Percentiles rank a stretch among this genome's conserved stretches.
Evolutionary conservation across 2,888 invertebrate genomes (phyloP).

Genomic region (Nebria salina): DNA sequence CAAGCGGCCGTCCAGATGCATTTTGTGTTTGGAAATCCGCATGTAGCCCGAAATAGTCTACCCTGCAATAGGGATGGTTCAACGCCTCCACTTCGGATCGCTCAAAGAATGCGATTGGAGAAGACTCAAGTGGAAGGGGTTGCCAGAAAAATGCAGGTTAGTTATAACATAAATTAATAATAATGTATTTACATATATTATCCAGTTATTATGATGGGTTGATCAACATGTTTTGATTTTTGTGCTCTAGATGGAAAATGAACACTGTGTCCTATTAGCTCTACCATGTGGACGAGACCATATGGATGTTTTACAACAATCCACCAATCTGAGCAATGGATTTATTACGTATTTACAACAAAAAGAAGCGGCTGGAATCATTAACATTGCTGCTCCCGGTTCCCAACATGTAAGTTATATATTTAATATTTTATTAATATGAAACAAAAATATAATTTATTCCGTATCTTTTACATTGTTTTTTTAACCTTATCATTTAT

Average conservation of each 20-base stretch:
- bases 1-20: conserved; percentile 99
- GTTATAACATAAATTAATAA: conserved; percentile 50
- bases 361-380: conserved; percentile 98
- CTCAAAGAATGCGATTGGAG: conserved; percentile 97
- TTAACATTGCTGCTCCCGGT: conserved; percentile 92
- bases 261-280: conserved; percentile 95
- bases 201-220: background rate
- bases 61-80: conserved; percentile 86
- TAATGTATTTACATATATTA: background rate
- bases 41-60: conserved; percentile 87
- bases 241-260: conserved; percentile 81
- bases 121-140: conserved; percentile 96
- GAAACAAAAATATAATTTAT: background rate
- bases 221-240: conserved; percentile 48
- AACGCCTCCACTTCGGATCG: conserved; percentile 88
- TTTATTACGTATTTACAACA: conserved; percentile 97
- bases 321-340: conserved; percentile 86
- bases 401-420: conserved; percentile 72
- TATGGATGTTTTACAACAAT: conserved; percentile 92
- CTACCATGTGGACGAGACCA: conserved; percentile 95
- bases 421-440: conserved; percentile 4
- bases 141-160: conserved; percentile 93
- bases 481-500: background rate
- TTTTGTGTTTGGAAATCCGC: conserved; percentile 93
- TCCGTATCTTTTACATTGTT: no score